Base-by-base conservation (phyloP, 2,797 vertebrate species). In the Nannoperca australis region DNA sequence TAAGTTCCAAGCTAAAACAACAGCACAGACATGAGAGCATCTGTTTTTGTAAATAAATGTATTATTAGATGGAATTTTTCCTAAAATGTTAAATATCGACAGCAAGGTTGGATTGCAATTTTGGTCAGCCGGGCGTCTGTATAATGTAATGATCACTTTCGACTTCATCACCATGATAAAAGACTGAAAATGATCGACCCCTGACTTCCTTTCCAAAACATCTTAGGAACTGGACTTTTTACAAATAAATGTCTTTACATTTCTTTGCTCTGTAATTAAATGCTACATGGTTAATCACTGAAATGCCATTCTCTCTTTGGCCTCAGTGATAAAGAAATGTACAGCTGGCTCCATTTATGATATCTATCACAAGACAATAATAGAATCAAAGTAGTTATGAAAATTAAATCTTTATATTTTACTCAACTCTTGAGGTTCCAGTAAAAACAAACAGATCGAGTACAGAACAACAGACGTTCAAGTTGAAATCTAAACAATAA, bases 321-420 rank as follows among this genome's bases (percentile, higher is more conserved):
- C 65, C 51, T 34, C 12, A 58, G 1, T 14, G 5, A 54, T 51
- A 12, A 36, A 18, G 12, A 42, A 7, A 24, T 24, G 22, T 15
- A 24, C 9, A 49, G 8, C 14, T n/a, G 22, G 12, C 6, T 45
- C 8, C 3, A 27, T 53, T 32, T 27, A 15, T 24, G 7, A 8
- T 24, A 66, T 38, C 5, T 6, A 53, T 44, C 24, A 58, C 11
- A 10, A 60, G 3, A 68, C 49, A 79, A 70, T 34, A 45, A 64
- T 36, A 42, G 17, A 58, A 24, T 22, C 15, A 64, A 61, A 30
- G n/a, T 9, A 5, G 27, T 78, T 74, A 73, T 53, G 44, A 85
- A 85, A 87, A 84, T 53, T 50, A 82, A 49, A 75, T 78, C 47
- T 86, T 80, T 78, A 70, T 79, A 59, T 72, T 76, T 84, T 38